Conservation (phyloP, 2,113 vertebrate species). For the Nansenia antarctica region DNA sequence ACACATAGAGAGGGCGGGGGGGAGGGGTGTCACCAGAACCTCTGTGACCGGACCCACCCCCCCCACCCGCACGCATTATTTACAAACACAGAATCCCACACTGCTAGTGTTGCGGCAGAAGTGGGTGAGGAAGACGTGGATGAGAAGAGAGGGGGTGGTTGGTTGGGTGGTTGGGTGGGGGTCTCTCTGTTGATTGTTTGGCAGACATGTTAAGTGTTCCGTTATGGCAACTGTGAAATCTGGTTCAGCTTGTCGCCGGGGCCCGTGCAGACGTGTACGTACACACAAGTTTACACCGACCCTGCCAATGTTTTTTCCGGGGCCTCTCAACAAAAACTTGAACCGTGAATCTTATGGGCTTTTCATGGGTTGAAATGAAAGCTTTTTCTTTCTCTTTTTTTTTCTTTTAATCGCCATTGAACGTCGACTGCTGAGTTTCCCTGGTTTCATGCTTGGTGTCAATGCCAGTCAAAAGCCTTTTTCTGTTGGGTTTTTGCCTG, state of each 20-base stretch:
- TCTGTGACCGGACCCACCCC: background rate
- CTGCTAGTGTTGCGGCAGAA: too few relatives aligned
- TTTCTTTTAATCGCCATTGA: conserved; percentile 7
- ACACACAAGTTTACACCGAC: conserved; percentile 2
- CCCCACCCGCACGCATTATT: conserved; percentile 15
- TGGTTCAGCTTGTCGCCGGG: conserved; percentile 13
- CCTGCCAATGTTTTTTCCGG: background rate
- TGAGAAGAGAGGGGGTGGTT: background rate
- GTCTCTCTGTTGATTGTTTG: conserved; percentile 18
- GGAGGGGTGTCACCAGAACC: background rate
- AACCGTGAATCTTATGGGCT: conserved; percentile 8
- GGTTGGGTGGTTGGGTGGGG: too few relatives aligned
- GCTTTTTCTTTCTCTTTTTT: background rate
- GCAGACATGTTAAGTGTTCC: conserved; percentile 34
- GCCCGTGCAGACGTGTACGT: background rate
- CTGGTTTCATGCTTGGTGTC: background rate
- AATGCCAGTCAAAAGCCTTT: too few relatives aligned
- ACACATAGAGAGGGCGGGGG: background rate
- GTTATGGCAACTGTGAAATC: conserved; percentile 39
- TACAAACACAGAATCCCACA: conserved; percentile 13
- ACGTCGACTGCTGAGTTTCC: background rate
- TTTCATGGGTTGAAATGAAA: background rate
- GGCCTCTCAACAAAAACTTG: conserved; percentile 4
- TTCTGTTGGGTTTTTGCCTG: too few relatives aligned
- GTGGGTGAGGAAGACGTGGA: background rate